phyloP scores from a whole-genome alignment of 2,797 vertebrate species.

The Lacerta viridis region DNA sequence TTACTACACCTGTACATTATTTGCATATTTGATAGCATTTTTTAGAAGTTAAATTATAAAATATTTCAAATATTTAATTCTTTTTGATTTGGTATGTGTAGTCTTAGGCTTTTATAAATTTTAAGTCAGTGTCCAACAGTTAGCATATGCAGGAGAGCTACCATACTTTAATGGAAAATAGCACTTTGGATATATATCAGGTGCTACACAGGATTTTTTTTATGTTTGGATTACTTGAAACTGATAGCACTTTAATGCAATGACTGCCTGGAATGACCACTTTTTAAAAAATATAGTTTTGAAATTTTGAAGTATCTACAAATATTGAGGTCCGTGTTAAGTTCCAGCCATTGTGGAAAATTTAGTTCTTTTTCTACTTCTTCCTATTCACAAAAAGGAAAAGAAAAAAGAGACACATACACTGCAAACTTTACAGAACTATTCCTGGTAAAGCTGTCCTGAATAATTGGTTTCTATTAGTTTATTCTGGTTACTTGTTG shows the following conservation, averaged over 20 bases:
- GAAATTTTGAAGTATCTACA: constrained; percentile 53
- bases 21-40: constrained; percentile 62
- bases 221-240: constrained; percentile 62
- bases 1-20: constrained; percentile 64
- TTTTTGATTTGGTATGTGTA: constrained; percentile 76
- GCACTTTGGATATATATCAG: constrained; percentile 37
- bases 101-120: constrained; percentile 71
- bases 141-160: constrained; percentile 55
- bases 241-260: constrained; percentile 54
- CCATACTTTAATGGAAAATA: constrained; percentile 71
- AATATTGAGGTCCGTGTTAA: constrained; percentile 70
- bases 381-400: constrained; percentile 48
- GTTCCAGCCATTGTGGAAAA: constrained; percentile 66
- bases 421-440: constrained; percentile 52
- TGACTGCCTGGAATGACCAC: constrained; percentile 43
- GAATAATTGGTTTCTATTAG: constrained; percentile 56
- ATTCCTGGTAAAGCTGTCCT: constrained; percentile 51
- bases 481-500: constrained; percentile 55
- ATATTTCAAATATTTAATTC: constrained; percentile 68
- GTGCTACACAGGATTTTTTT: neutral
- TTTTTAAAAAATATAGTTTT: constrained; percentile 59
- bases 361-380: constrained; percentile 44
- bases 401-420: constrained; percentile 41
- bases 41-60: constrained; percentile 72
- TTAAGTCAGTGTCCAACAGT: constrained; percentile 52